phyloP scores from a whole-genome alignment of 2,888 invertebrate genomes.

The Monopis laevigella region DNA sequence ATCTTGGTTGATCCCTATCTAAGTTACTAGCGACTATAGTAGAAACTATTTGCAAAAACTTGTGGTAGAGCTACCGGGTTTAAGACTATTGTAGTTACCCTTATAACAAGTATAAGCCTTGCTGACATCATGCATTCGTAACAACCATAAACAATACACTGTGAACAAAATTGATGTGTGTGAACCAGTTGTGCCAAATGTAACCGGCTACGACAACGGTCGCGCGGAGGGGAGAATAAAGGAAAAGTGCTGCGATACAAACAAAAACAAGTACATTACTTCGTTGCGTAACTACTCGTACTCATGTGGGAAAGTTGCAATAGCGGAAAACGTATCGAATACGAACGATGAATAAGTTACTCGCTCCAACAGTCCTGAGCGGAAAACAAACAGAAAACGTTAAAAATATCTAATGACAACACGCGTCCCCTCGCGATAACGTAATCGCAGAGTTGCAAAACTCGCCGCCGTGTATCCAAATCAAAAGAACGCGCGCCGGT shows the following conservation, averaged over 20 bases:
- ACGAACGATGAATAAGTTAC: conserved; percentile 38
- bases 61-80: too few relatives aligned
- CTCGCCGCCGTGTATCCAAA: conserved; percentile 28
- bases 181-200: too few relatives aligned
- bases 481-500: conserved; percentile 44
- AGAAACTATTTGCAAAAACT: too few relatives aligned
- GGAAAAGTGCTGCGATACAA: conserved; percentile 56
- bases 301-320: conserved; percentile 60
- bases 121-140: too few relatives aligned
- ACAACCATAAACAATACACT: too few relatives aligned
- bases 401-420: conserved; percentile 66
- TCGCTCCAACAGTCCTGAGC: conserved; percentile 32
- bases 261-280: conserved; percentile 39
- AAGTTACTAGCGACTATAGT: too few relatives aligned
- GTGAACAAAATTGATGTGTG: too few relatives aligned
- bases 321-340: conserved; percentile 44
- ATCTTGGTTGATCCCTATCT: too few relatives aligned
- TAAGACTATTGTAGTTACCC: too few relatives aligned
- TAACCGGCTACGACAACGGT: too few relatives aligned
- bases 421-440: conserved; percentile 52
- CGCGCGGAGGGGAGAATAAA: conserved; percentile 39
- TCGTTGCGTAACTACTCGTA: conserved; percentile 54
- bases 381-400: conserved; percentile 33
- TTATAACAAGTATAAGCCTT: too few relatives aligned
- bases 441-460: conserved; percentile 45